Conservation (phyloP, 2,113 vertebrate genomes). For the Oceanodroma tethys region DNA sequence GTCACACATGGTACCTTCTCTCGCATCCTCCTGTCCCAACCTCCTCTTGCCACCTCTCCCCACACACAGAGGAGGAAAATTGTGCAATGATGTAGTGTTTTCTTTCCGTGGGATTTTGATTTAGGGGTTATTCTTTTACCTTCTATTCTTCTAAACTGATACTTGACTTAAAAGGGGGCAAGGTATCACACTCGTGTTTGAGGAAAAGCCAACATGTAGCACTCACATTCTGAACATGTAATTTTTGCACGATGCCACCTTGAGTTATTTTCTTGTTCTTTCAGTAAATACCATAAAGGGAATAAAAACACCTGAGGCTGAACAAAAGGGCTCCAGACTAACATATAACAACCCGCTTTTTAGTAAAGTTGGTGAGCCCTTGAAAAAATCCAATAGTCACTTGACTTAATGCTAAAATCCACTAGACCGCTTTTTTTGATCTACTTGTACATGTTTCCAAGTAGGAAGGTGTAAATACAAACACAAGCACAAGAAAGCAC, state of each 20-base stretch:
- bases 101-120: not conserved
- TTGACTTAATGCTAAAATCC: not conserved
- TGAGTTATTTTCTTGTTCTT: not conserved
- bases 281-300: not conserved
- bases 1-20: not conserved
- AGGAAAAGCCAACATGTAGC: not conserved
- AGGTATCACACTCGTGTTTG: not conserved
- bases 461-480: not conserved
- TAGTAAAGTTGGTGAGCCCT: not conserved
- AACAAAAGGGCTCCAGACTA: slow-evolving; percentile 9
- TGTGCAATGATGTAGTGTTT: not conserved
- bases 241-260: not conserved
- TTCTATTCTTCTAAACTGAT: not conserved
- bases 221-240: not conserved
- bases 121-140: not conserved
- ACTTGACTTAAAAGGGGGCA: not conserved
- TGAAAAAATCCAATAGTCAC: not conserved
- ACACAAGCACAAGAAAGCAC: not conserved
- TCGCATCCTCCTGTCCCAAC: not conserved
- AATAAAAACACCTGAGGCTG: not conserved
- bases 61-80: not conserved
- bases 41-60: not conserved
- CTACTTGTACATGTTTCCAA: not conserved
- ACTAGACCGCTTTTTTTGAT: not conserved
- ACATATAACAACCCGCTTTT: not conserved